Evolutionary conservation across 2,113 vertebrate species (phyloP).

Genomic region (Gymnocephalus cernua): DNA sequence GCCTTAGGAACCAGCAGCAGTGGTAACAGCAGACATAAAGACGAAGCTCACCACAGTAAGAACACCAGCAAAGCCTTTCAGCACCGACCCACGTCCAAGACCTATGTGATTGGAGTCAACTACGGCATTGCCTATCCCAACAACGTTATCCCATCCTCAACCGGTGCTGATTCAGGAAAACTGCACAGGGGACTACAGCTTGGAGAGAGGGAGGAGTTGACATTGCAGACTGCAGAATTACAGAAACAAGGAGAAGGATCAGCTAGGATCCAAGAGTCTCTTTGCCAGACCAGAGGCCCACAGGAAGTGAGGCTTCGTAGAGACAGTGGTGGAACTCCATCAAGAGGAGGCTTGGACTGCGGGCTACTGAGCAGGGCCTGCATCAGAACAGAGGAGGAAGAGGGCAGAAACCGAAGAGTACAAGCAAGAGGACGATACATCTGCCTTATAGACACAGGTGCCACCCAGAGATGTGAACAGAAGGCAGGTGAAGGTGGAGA

Average conservation of each 20-base stretch:
- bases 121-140: constrained; percentile 90
- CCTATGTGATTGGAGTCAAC: constrained; percentile 93
- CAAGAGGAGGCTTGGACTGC: constrained; percentile 53
- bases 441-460: constrained; percentile 79
- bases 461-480: constrained; percentile 90
- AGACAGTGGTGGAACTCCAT: constrained; percentile 55
- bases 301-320: constrained; percentile 47
- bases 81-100: constrained; percentile 87
- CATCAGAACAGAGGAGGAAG: constrained; percentile 54
- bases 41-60: constrained; percentile 83
- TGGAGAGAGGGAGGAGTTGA: constrained; percentile 80
- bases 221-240: constrained; percentile 85
- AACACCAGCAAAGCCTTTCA: constrained; percentile 91
- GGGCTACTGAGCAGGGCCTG: constrained; percentile 44
- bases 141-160: constrained; percentile 84
- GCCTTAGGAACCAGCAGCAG: constrained; percentile 91
- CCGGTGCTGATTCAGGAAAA: constrained; percentile 62
- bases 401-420: constrained; percentile 22
- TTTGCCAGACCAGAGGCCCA: constrained; percentile 52
- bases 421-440: constrained; percentile 67
- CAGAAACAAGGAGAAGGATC: constrained; percentile 61
- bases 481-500: constrained; percentile 89
- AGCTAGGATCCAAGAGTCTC: constrained; percentile 71
- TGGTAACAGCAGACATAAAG: constrained; percentile 91
- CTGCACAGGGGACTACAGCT: constrained; percentile 27